Conservation (phyloP, 1,140 invertebrate genomes). For the Tribolium castaneum region DNA sequence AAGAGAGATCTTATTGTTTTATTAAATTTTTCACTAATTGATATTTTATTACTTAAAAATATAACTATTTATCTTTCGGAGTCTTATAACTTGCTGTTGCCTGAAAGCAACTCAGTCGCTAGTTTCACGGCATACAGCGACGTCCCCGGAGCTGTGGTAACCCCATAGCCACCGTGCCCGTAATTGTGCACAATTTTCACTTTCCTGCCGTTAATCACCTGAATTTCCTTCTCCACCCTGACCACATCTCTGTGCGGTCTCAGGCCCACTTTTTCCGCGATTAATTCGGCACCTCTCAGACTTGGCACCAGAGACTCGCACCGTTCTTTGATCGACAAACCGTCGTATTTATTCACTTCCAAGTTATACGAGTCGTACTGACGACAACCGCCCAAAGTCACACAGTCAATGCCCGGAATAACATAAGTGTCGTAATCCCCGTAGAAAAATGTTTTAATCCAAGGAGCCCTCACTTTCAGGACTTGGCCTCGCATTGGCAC, state of each 20-base stretch:
- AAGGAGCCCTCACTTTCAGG: constrained; percentile 86
- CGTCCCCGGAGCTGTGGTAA: constrained; percentile 88
- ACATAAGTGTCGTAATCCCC: constrained; percentile 87
- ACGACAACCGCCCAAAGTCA: constrained; percentile 85
- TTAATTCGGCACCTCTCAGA: constrained; percentile 72
- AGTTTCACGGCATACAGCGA: constrained; percentile 78
- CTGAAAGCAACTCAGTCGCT: constrained; percentile 69
- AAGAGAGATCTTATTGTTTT: no score
- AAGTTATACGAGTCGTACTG: constrained; percentile 83
- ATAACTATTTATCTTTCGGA: neutral
- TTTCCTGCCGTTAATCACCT: constrained; percentile 59
- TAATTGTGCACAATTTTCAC: constrained; percentile 89
- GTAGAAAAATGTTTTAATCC: constrained; percentile 90
- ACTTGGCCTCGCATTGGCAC: constrained; percentile 92
- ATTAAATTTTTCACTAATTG: no score
- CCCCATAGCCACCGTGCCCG: constrained; percentile 92
- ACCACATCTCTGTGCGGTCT: constrained; percentile 82
- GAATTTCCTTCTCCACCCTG: constrained; percentile 77
- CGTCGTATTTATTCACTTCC: constrained; percentile 77
- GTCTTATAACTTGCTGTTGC: constrained; percentile 67
- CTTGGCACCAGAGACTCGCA: constrained; percentile 79
- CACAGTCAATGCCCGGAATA: constrained; percentile 78
- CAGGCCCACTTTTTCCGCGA: constrained; percentile 79
- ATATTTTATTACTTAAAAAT: no score
- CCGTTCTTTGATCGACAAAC: constrained; percentile 78